Evolutionary conservation across 2,888 invertebrate species (phyloP).

Genomic region (Zaprionus obscuricornis): DNA sequence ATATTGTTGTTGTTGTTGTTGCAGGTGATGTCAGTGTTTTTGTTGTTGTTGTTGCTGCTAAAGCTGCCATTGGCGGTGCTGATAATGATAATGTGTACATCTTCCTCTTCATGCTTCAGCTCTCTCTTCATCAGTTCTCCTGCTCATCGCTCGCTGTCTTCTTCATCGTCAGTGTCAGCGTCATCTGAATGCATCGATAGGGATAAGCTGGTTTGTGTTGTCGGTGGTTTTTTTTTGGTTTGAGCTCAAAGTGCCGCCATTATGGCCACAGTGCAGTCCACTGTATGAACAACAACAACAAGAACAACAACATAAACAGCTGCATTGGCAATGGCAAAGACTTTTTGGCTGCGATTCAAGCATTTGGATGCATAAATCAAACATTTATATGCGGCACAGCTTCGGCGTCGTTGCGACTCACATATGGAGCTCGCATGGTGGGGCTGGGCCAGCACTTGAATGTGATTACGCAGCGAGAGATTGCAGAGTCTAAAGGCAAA

Average conservation of each 20-base stretch:
- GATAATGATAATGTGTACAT: constrained; percentile 74
- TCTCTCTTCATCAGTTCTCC: no score
- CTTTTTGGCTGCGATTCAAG: constrained; percentile 81
- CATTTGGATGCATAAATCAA: constrained; percentile 81
- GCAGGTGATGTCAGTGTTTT: neutral
- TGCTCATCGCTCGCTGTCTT: constrained; percentile 43
- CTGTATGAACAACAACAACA: constrained; percentile 42
- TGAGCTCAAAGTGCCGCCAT: constrained; percentile 76
- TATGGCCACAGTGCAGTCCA: constrained; percentile 43
- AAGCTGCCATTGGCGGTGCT: constrained; percentile 34
- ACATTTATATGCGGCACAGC: constrained; percentile 79
- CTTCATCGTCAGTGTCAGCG: constrained; percentile 34
- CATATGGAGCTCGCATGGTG: constrained; percentile 57
- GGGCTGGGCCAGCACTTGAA: constrained; percentile 62
- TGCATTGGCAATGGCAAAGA: constrained; percentile 67
- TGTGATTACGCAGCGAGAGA: constrained; percentile 78
- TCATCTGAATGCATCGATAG: constrained; percentile 56
- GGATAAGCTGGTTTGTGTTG: constrained; percentile 55
- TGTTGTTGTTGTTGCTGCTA: constrained; percentile 21
- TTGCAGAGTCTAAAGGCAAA: constrained; percentile 53
- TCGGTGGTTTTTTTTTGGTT: constrained; percentile 45
- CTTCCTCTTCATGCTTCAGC: constrained; percentile 8
- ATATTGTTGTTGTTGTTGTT: constrained; percentile 16
- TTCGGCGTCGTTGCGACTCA: constrained; percentile 68
- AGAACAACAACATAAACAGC: constrained; percentile 42